phyloP scores from a whole-genome alignment of 2,888 invertebrate species.

The Aethes cnicana region DNA sequence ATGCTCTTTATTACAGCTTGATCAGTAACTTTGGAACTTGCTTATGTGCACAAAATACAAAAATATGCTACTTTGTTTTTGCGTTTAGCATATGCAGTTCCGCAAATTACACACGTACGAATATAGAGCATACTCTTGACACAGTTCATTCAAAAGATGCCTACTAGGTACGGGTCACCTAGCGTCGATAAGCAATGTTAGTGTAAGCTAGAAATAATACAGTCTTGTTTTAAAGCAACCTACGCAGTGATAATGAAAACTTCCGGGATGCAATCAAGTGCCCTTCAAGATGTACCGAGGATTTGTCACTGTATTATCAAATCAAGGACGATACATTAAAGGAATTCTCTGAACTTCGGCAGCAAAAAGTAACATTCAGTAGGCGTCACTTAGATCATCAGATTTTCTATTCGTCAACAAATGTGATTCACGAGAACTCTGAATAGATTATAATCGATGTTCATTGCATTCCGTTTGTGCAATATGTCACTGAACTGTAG shows the following conservation, averaged over 20 bases:
- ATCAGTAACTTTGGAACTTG: too few relatives aligned
- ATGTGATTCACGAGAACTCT: slow-evolving; percentile 38
- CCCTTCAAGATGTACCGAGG: slow-evolving; percentile 28
- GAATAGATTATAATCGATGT: slow-evolving; percentile 1
- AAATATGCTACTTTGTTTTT: slow-evolving; percentile 11
- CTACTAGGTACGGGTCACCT: slow-evolving; percentile 3
- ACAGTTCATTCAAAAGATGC: slow-evolving; percentile 16
- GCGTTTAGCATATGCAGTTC: slow-evolving; percentile 20
- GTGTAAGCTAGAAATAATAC: slow-evolving; percentile 5
- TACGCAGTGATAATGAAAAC: slow-evolving; percentile 42
- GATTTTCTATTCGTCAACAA: slow-evolving; percentile 39
- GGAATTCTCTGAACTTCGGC: slow-evolving; percentile 1
- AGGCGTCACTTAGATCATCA: slow-evolving; percentile 69
- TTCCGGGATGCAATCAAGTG: slow-evolving; percentile 48
- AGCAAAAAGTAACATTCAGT: slow-evolving; percentile 42
- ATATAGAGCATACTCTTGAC: slow-evolving; percentile 28
- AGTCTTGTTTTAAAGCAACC: slow-evolving; percentile 9
- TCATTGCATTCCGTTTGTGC: slow-evolving; percentile 12
- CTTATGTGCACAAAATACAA: too few relatives aligned
- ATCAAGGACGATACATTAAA: not conserved
- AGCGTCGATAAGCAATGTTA: slow-evolving; percentile 18
- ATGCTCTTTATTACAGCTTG: too few relatives aligned
- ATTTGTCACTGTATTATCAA: not conserved
- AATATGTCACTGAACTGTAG: slow-evolving; percentile 28
- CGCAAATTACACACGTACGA: slow-evolving; percentile 22